A percentile compares a stretch with the other conserved stretches of the same genome.
These are phyloP conservation scores for Cardiocondyla obscurior DNA, from an alignment of 1,140 invertebrate genomes.

Conservation along the genomic window DNA sequence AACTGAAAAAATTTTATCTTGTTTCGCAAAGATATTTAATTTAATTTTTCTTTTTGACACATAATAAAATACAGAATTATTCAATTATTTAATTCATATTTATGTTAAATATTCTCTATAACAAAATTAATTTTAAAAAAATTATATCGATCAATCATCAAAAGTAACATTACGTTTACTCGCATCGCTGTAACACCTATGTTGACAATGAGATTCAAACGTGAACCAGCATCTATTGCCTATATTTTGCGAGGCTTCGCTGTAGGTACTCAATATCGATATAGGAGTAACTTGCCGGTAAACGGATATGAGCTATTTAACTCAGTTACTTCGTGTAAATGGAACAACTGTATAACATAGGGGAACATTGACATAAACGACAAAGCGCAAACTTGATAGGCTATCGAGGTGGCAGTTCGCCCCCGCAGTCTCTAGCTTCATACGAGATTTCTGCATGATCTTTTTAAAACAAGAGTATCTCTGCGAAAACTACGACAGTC, in stretches of 20 bases:
- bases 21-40: background rate
- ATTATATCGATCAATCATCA: background rate
- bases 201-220: conserved; percentile 15
- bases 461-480: background rate
- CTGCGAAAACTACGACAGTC: background rate
- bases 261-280: conserved; percentile 10
- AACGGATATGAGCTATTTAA: conserved; percentile 22
- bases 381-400: conserved; percentile 12
- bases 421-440: conserved; percentile 27
- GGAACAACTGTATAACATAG: conserved; percentile 18
- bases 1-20: background rate
- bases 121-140: conserved; percentile 2
- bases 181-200: background rate
- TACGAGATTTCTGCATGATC: conserved; percentile 11
- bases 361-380: conserved; percentile 19
- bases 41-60: background rate
- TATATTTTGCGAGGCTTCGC: conserved; percentile 20
- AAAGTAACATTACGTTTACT: background rate
- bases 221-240: background rate
- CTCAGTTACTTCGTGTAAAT: conserved; percentile 15
- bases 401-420: background rate
- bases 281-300: background rate
- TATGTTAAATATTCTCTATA: background rate
- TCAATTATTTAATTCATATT: background rate
- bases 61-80: background rate